phyloP scores from a whole-genome alignment of 2,113 vertebrate species.

The Pteruthius melanotis region DNA sequence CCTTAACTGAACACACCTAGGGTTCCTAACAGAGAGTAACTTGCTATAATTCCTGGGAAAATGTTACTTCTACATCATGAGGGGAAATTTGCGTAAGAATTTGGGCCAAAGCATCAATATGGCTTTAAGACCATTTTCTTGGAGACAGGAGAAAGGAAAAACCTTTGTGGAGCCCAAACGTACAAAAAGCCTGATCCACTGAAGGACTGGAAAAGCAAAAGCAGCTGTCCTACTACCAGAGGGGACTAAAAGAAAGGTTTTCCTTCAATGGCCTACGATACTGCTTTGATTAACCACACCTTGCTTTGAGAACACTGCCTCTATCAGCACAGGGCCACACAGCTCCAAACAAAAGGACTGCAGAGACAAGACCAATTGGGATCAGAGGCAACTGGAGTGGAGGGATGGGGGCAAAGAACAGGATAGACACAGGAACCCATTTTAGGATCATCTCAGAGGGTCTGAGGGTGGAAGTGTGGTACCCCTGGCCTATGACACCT shows the following conservation, averaged over 20 bases:
- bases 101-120: not conserved
- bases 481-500: not conserved
- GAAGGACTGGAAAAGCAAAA: not conserved
- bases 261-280: not conserved
- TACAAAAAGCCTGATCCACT: not conserved
- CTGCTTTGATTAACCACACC: not conserved
- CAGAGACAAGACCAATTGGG: not conserved
- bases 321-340: not conserved
- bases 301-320: not conserved
- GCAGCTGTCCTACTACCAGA: not conserved
- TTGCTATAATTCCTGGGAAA: not conserved
- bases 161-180: not conserved
- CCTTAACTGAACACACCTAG: not conserved
- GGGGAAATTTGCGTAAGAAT: not conserved
- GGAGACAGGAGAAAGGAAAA: not conserved
- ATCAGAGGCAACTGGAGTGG: not conserved
- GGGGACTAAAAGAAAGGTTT: not conserved
- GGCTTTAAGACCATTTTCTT: not conserved
- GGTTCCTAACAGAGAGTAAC: not conserved
- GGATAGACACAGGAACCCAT: not conserved
- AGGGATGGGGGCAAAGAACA: not conserved
- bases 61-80: not conserved
- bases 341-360: not conserved
- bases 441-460: not conserved
- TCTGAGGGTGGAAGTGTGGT: not conserved